Percentiles rank a stretch among this genome's conserved stretches.
These are phyloP conservation scores for Scleropages formosus DNA, from an alignment of 2,797 vertebrate genomes.

Conservation along the genomic window DNA sequence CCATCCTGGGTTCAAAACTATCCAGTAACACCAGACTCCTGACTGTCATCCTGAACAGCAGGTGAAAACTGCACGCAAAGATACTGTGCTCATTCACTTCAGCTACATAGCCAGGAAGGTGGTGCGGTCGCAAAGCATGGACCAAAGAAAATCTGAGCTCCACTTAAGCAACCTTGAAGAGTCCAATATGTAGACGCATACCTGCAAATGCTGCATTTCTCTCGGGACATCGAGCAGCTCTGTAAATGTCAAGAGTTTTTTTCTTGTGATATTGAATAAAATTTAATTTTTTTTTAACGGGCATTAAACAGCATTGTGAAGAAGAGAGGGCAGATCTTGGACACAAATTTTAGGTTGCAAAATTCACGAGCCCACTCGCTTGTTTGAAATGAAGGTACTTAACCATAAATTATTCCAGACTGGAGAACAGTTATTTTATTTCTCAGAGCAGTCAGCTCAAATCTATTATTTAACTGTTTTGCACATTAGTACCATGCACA, in stretches of 20 bases:
- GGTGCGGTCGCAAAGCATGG: not conserved
- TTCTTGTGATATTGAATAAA: constrained; percentile 9
- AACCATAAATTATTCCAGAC: constrained; percentile 6
- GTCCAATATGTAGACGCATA: constrained; percentile 20
- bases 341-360: not conserved
- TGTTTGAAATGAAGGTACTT: constrained; percentile 26
- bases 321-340: constrained; percentile 12
- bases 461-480: not conserved
- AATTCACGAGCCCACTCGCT: not conserved
- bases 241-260: constrained; percentile 17
- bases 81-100: constrained; percentile 17
- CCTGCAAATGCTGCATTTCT: constrained; percentile 28
- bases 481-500: not conserved
- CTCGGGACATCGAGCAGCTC: constrained; percentile 17
- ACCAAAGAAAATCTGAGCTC: constrained; percentile 13
- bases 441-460: constrained; percentile 15
- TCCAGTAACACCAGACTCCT: constrained; percentile 23
- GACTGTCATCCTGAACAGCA: constrained; percentile 17
- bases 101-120: constrained; percentile 17
- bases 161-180: constrained; percentile 12
- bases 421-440: not conserved
- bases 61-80: constrained; percentile 16
- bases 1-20: constrained; percentile 28
- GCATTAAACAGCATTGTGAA: constrained; percentile 20
- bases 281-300: not conserved